phyloP scores from a whole-genome alignment of 2,888 invertebrate species.

The Caenorhabditis imperialis region DNA sequence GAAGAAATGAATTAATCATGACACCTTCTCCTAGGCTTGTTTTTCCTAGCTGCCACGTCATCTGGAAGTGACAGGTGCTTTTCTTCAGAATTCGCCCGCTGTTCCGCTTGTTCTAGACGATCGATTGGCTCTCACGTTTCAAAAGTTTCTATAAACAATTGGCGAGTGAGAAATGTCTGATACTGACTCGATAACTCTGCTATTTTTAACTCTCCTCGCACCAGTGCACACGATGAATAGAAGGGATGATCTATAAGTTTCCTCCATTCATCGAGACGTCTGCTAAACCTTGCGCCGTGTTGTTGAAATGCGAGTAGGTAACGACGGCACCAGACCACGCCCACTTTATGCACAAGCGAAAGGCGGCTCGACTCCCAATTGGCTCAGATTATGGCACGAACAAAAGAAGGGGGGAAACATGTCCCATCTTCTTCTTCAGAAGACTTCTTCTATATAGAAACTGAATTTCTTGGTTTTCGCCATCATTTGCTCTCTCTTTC shows the following conservation, averaged over 20 bases:
- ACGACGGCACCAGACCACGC: slow-evolving; percentile 8
- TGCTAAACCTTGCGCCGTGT: too few relatives aligned
- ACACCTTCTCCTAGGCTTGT: slow-evolving; percentile 1
- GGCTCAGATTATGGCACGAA: slow-evolving; percentile 28
- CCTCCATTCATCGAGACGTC: too few relatives aligned
- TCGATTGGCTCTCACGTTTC: too few relatives aligned
- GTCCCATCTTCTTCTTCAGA: too few relatives aligned
- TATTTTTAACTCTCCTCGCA: too few relatives aligned
- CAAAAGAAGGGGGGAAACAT: slow-evolving; percentile 14
- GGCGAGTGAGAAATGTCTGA: too few relatives aligned
- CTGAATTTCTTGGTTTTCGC: too few relatives aligned
- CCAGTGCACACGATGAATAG: too few relatives aligned
- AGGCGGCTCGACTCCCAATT: slow-evolving; percentile 9
- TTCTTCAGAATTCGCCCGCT: not conserved
- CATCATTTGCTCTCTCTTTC: not conserved
- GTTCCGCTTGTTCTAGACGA: not conserved
- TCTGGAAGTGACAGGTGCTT: not conserved
- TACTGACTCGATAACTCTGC: too few relatives aligned
- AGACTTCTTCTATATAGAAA: too few relatives aligned
- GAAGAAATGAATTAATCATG: slow-evolving; percentile 41
- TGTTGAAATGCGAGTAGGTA: slow-evolving; percentile 32
- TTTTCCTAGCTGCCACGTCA: slow-evolving; percentile 5
- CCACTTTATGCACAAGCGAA: not conserved
- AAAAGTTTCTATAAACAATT: too few relatives aligned
- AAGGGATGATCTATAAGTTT: too few relatives aligned